Conservation (phyloP, 2,113 vertebrate species). For the cat (Felis catus) region DNA sequence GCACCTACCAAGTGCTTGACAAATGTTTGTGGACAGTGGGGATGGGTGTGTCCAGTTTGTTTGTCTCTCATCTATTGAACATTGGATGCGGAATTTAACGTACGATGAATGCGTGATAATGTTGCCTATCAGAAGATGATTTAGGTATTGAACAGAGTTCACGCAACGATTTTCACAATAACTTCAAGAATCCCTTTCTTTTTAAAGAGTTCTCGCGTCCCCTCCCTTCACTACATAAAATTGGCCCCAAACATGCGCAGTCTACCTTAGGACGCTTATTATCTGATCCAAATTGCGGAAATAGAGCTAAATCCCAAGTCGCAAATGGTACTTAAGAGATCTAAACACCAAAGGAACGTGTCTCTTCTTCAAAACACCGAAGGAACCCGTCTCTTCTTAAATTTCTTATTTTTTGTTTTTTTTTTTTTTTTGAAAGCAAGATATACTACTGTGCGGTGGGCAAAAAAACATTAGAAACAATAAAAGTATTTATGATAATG, state of each 20-base stretch:
- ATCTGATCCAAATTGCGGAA: background rate
- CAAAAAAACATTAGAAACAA: constrained; percentile 35
- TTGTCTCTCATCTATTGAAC: background rate
- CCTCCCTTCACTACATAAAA: background rate
- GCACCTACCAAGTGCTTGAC: background rate
- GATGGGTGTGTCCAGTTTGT: background rate
- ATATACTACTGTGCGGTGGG: background rate
- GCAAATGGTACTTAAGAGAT: background rate
- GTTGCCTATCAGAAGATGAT: background rate
- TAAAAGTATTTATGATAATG: constrained; percentile 74
- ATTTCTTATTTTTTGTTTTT: background rate
- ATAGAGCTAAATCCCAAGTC: background rate
- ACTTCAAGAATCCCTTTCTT: background rate
- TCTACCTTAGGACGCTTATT: background rate
- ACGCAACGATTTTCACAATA: background rate
- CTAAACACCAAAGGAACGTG: background rate
- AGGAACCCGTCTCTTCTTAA: background rate
- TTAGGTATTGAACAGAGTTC: background rate
- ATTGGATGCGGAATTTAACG: background rate
- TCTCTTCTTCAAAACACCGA: background rate
- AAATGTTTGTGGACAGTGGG: background rate
- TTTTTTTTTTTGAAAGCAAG: constrained; percentile 30
- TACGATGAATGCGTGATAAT: background rate
- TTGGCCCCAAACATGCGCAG: background rate
- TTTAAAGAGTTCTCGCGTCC: background rate